These are phyloP conservation scores for Rhinoptilus africanus DNA, from an alignment of 2,113 vertebrate genomes.

Conservation along the genomic window DNA sequence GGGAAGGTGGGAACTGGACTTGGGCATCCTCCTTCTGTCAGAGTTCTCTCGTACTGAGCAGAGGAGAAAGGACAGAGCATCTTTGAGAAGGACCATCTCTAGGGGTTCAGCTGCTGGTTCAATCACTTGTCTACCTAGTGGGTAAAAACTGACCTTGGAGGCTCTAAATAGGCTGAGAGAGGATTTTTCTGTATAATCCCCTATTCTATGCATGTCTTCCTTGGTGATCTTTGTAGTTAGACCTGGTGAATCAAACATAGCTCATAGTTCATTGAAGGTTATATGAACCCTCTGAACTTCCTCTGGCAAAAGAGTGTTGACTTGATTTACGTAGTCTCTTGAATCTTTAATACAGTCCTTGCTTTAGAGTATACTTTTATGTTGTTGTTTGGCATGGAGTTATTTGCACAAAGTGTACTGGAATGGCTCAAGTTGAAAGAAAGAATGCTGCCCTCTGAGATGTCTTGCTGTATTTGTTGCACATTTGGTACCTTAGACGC, in stretches of 20 bases:
- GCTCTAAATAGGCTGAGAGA: neutral
- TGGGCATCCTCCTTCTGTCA: neutral
- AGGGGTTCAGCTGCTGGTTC: neutral
- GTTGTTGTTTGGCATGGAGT: neutral
- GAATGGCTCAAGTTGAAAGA: rapidly evolving
- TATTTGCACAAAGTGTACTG: neutral
- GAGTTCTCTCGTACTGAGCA: neutral
- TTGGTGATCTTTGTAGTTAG: neutral
- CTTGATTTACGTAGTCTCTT: neutral
- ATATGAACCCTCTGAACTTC: neutral
- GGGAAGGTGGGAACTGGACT: neutral
- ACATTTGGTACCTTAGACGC: neutral
- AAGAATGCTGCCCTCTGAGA: neutral
- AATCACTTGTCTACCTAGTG: neutral
- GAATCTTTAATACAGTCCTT: neutral
- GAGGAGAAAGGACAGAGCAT: neutral
- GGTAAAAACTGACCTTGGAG: neutral
- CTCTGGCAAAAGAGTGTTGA: neutral
- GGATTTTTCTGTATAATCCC: neutral
- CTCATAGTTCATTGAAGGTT: neutral
- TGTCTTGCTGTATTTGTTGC: neutral
- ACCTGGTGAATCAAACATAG: neutral
- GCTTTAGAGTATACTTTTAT: neutral
- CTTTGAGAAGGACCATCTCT: neutral
- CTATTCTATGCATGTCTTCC: neutral